phyloP scores from a whole-genome alignment of 2,113 vertebrate species.

The Vidua macroura region DNA sequence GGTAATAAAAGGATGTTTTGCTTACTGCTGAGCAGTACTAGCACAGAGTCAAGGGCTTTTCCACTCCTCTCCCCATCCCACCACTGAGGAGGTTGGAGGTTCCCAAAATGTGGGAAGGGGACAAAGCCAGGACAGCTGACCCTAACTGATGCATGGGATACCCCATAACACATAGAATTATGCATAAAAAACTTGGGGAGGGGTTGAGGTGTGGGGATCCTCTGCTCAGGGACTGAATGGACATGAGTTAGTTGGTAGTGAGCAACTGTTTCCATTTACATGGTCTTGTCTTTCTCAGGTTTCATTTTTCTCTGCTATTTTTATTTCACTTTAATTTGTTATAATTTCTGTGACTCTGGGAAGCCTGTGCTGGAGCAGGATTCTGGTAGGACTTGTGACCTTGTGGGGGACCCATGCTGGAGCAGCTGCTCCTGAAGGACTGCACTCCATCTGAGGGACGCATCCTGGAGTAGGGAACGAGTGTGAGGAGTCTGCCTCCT shows the following conservation, averaged over 20 bases:
- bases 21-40: neutral
- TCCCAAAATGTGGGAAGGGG: neutral
- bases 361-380: neutral
- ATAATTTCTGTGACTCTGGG: neutral
- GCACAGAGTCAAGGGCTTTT: neutral
- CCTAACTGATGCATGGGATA: neutral
- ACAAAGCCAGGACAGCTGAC: neutral
- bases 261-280: neutral
- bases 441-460: neutral
- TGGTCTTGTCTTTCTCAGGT: neutral
- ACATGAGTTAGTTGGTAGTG: neutral
- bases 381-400: neutral
- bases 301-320: neutral
- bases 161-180: too few species aligned
- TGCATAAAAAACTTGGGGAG: neutral
- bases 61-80: neutral
- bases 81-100: neutral
- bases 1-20: neutral
- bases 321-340: neutral
- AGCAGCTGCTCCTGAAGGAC: neutral
- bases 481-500: neutral
- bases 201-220: rapidly evolving
- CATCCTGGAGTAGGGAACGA: neutral
- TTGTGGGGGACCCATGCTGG: neutral
- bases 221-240: neutral